Conservation (phyloP, 2,797 vertebrate genomes). For the Acipenser transmontanus region DNA sequence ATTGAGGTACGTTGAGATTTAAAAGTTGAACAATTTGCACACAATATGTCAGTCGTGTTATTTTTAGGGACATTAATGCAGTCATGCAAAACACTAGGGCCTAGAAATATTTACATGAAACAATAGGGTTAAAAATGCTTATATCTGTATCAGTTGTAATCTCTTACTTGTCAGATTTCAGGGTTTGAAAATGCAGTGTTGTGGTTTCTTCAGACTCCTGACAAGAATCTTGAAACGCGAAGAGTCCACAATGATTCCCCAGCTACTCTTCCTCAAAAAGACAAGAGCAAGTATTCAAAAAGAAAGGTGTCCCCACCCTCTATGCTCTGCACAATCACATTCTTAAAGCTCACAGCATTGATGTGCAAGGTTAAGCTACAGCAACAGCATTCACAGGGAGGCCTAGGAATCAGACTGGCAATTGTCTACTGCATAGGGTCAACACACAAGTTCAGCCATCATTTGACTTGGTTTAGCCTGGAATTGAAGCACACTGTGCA, state of each 20-base stretch:
- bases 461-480: too few relatives aligned
- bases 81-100: background rate
- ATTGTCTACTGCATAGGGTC: too few relatives aligned
- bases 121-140: background rate
- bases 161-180: background rate
- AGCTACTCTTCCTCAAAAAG: background rate
- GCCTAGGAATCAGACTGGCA: background rate
- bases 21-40: background rate
- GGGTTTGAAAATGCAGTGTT: background rate
- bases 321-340: background rate
- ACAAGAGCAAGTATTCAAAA: background rate
- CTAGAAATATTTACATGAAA: background rate
- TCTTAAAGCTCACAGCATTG: background rate
- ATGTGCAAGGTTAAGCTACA: background rate
- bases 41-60: background rate
- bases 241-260: slow-evolving; percentile 1
- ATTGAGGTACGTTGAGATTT: too few relatives aligned
- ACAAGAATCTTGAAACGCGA: background rate
- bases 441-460: too few relatives aligned
- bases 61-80: background rate
- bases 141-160: background rate
- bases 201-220: background rate
- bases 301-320: background rate
- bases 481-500: too few relatives aligned
- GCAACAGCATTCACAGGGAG: background rate